These are phyloP conservation scores for Pegoplata infirma DNA, from an alignment of 2,888 invertebrate species.

Conservation along the genomic window DNA sequence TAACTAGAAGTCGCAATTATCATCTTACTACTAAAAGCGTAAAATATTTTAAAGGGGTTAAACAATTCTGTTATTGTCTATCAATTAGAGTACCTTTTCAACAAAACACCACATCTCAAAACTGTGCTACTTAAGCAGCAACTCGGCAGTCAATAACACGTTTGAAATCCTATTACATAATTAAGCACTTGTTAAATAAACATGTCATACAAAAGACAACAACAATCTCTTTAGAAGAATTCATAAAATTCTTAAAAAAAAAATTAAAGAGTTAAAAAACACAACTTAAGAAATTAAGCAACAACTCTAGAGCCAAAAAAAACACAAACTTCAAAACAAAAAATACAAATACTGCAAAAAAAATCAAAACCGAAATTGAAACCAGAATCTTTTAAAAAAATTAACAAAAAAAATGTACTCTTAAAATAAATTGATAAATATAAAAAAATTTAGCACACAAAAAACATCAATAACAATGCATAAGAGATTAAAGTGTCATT, in stretches of 20 bases:
- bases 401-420: slow-evolving; percentile 36
- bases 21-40: no score
- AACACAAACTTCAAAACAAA: not conserved
- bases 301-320: not conserved
- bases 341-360: not conserved
- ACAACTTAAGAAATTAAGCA: not conserved
- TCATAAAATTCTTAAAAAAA: slow-evolving; percentile 9
- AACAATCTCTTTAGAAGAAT: not conserved
- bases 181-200: slow-evolving; percentile 31
- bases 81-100: not conserved
- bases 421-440: not conserved
- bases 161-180: slow-evolving; percentile 50
- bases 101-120: no score
- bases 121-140: not conserved
- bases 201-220: not conserved
- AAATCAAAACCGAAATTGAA: not conserved
- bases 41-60: no score
- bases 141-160: slow-evolving; percentile 22
- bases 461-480: slow-evolving; percentile 17
- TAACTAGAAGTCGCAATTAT: no score
- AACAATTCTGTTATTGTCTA: not conserved
- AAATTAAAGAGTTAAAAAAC: slow-evolving; percentile 41
- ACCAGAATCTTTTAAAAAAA: not conserved
- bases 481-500: slow-evolving; percentile 60
- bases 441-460: slow-evolving; percentile 36